Evolutionary conservation across 1,140 invertebrate species (phyloP).

Genomic region (Anastatus disparis): DNA sequence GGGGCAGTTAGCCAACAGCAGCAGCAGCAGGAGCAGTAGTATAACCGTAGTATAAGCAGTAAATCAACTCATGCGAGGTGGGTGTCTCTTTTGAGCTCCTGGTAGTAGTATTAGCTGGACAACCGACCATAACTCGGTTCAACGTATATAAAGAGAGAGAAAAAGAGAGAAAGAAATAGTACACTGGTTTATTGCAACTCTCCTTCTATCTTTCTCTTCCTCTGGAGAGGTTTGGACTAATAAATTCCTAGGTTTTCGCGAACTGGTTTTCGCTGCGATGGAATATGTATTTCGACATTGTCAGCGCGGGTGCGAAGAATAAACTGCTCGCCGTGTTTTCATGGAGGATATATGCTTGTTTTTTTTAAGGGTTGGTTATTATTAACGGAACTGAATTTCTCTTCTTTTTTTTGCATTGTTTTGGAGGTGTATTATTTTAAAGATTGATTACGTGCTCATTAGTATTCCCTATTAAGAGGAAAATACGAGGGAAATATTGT

Average conservation of each 20-base stretch:
- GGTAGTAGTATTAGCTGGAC: neutral
- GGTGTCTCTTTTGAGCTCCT: slow-evolving; percentile 48
- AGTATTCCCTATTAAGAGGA: too few relatives aligned
- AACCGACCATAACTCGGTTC: too few relatives aligned
- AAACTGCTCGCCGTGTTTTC: too few relatives aligned
- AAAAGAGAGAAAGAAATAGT: too few relatives aligned
- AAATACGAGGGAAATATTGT: too few relatives aligned
- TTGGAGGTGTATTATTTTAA: too few relatives aligned
- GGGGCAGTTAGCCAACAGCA: slow-evolving; percentile 54
- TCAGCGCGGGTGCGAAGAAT: slow-evolving; percentile 44
- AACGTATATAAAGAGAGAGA: too few relatives aligned
- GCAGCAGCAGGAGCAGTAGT: slow-evolving; percentile 43
- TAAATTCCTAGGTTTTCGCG: slow-evolving; percentile 59
- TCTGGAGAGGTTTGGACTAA: slow-evolving; percentile 49
- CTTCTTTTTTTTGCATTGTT: too few relatives aligned
- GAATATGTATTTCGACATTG: slow-evolving; percentile 54
- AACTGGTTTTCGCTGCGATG: neutral
- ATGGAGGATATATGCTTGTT: too few relatives aligned
- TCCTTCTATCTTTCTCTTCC: slow-evolving; percentile 41
- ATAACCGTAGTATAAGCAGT: slow-evolving; percentile 45
- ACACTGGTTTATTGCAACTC: slow-evolving; percentile 64
- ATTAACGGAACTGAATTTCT: too few relatives aligned
- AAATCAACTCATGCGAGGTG: slow-evolving; percentile 49
- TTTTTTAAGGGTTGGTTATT: too few relatives aligned
- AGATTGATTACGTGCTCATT: too few relatives aligned